phyloP scores from a whole-genome alignment of 2,888 invertebrate genomes.

The Cataglyphis rosenhaueri region DNA sequence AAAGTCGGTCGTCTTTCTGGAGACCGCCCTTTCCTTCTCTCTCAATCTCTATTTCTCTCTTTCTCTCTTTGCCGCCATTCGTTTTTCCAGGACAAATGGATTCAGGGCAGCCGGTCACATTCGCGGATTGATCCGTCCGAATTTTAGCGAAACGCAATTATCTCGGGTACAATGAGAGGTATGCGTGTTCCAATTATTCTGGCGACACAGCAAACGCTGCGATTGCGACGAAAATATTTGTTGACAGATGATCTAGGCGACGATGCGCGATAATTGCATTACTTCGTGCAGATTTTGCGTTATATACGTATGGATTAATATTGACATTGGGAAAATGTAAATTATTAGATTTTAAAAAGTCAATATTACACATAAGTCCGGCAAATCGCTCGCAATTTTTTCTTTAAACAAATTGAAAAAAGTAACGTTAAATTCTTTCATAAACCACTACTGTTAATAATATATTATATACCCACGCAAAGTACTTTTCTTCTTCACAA shows the following conservation, averaged over 20 bases:
- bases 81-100: constrained; percentile 7
- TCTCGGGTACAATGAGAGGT: constrained; percentile 11
- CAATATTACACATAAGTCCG: neutral
- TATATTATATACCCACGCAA: neutral
- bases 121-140: constrained; percentile 19
- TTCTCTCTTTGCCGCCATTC: neutral
- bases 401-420: constrained; percentile 13
- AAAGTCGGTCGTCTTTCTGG: constrained; percentile 65
- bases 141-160: constrained; percentile 48
- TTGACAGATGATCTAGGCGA: constrained; percentile 39
- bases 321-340: constrained; percentile 4
- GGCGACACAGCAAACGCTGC: constrained; percentile 4
- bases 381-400: neutral
- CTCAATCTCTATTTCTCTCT: neutral
- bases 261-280: constrained; percentile 44
- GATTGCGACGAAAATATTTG: constrained; percentile 39
- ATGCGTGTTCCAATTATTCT: constrained; percentile 40
- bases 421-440: neutral
- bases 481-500: neutral
- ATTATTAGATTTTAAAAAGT: constrained; percentile 25
- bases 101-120: constrained; percentile 29
- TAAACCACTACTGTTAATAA: neutral
- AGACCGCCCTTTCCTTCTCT: neutral
- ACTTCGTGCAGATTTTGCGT: constrained; percentile 42
- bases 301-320: neutral